These are phyloP conservation scores for Pampus argenteus DNA, from an alignment of 2,797 vertebrate genomes.

Conservation along the genomic window DNA sequence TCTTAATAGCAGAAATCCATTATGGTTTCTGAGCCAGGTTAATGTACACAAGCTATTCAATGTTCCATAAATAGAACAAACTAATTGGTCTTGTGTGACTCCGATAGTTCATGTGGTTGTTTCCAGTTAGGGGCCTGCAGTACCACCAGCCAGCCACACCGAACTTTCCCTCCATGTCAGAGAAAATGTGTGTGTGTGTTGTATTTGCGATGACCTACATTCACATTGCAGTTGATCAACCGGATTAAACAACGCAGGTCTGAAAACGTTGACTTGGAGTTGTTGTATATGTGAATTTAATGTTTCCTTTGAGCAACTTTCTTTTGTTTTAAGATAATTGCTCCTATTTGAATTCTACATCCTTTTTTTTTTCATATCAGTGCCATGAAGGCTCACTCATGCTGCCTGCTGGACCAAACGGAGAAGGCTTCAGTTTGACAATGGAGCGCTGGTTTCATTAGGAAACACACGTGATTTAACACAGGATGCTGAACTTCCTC, in stretches of 20 bases:
- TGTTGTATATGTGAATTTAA: neutral
- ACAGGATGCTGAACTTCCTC: conserved; percentile 86
- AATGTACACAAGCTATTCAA: conserved; percentile 29
- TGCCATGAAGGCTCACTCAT: conserved; percentile 4
- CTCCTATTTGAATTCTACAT: conserved; percentile 7
- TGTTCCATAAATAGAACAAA: conserved; percentile 70
- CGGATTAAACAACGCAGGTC: no score
- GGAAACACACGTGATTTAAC: conserved; percentile 81
- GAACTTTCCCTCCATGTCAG: conserved; percentile 54
- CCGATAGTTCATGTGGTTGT: conserved; percentile 58
- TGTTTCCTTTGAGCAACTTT: conserved; percentile 26
- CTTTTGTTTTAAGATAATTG: neutral
- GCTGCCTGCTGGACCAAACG: conserved; percentile 36
- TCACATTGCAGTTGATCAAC: conserved; percentile 1
- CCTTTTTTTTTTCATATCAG: neutral
- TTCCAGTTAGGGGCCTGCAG: conserved; percentile 51
- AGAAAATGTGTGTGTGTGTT: conserved; percentile 55
- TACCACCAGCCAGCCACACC: conserved; percentile 26
- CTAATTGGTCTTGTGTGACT: conserved; percentile 58
- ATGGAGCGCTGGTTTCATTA: conserved; percentile 73
- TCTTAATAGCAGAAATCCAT: neutral
- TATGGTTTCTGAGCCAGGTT: conserved; percentile 39
- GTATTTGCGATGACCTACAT: conserved; percentile 57
- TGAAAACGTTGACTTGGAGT: neutral
- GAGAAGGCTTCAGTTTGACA: conserved; percentile 72